Evolutionary conservation across 2,888 invertebrate genomes (phyloP), one percentile per base, ranked within the genome.

Genomic region (Rhamphomyia laevipes): DNA sequence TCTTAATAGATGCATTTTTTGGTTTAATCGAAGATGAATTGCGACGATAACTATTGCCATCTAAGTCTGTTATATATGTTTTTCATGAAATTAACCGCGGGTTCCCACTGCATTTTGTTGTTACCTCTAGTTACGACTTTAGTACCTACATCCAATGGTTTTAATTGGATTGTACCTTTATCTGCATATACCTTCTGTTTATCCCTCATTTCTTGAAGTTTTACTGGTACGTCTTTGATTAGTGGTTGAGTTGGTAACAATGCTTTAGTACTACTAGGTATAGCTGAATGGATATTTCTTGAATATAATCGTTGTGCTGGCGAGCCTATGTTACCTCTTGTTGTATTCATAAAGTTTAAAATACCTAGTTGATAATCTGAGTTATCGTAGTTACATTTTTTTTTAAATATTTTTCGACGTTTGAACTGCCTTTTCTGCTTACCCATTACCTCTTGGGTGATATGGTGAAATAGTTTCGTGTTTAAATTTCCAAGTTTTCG

Each of bases 401-500:
- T 49, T 49, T 27, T 45, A 17, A 16, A 50, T 43, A 4, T 1
- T 13, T 43, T 46, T 50, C 10, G 43, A 43, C 10, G 40, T 43
- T 46, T 50, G 50, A 1, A 45, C 50, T 6, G 50, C 50, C 3
- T 23, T 40, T n/a, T 47, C 45, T 4, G 35, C 50, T 40, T 46
- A 16, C 1, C 43, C 43, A 43, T 49, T 49, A 12, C 47, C 45
- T 47, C 33, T 42, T 21, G 50, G 45, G 21, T 50, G 40, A 40
- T 43, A 46, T 2, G 46, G 44, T 5, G 46, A 50, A 23, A 48
- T 48, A n/a, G 50, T 48, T 21, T 16, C 42, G 12, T 58, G 52
- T 21, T 52, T 49, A 27, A 58, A 57, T 5, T 54, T 50, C 38
- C 49, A 53, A 16, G 55, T 50, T 33, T 45, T 51, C 16, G 53